These are phyloP conservation scores for human (Homo sapiens) DNA, from an alignment of 2,113 vertebrate genomes.

Conservation along the genomic window GRCh38 chrX:77539001-77539500, in stretches of 20 bases:
- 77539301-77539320: neutral
- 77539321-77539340: neutral
- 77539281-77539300: neutral
- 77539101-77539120: no score
- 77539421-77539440: neutral
- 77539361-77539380: neutral
- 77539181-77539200: no score
- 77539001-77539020: no score
- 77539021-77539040: no score
- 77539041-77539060: no score
- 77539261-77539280: neutral
- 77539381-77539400: constrained; percentile 2
- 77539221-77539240: constrained; percentile 18
- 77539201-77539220: neutral
- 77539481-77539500: neutral
- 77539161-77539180: no score
- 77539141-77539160: no score
- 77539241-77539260: neutral
- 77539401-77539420: constrained; percentile 9
- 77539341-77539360: neutral
- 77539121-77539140: no score
- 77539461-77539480: neutral
- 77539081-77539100: no score
- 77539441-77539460: constrained; percentile 20
- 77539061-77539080: no score